These are phyloP conservation scores for Phacellophora camtschatica DNA, from an alignment of 30 jellyfish, hydroid and myxozoan species.

Conservation along the genomic window DNA sequence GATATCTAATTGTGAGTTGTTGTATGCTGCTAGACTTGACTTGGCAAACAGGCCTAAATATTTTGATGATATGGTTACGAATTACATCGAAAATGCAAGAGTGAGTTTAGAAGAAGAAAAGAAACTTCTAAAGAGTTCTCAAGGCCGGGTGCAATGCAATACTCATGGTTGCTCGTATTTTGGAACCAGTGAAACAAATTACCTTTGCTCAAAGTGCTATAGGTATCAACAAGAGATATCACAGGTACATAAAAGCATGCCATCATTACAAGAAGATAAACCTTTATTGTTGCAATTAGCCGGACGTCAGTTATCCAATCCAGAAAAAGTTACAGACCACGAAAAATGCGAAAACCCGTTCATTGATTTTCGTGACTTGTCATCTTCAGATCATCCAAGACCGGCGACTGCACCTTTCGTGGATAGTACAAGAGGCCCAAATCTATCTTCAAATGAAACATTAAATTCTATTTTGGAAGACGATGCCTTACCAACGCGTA, in stretches of 20 bases:
- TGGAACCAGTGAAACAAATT: constrained; percentile 63
- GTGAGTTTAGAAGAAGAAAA: not conserved
- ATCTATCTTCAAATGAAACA: not conserved
- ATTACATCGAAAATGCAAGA: constrained; percentile 54
- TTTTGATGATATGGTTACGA: constrained; percentile 77
- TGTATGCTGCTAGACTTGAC: constrained; percentile 67
- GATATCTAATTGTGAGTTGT: not conserved
- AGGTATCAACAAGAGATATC: constrained; percentile 24
- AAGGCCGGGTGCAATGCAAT: constrained; percentile 34
- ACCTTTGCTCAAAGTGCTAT: constrained; percentile 81
- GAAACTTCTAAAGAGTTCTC: not conserved
- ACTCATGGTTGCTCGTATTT: constrained; percentile 59
- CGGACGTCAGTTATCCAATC: constrained; percentile 39
- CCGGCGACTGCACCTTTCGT: constrained; percentile 14
- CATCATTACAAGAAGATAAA: constrained; percentile 29
- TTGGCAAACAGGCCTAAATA: constrained; percentile 63
- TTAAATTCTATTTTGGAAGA: not conserved
- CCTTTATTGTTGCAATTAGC: constrained; percentile 20
- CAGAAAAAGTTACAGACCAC: not conserved
- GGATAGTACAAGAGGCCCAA: not conserved
- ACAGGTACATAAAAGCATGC: constrained; percentile 34
- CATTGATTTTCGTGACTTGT: not conserved
- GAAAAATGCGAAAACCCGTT: not conserved
- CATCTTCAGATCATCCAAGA: not conserved
- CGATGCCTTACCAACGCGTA: not conserved